These are phyloP conservation scores for Drosophila pruinosa DNA, from an alignment of 1,140 invertebrate species.

Conservation along the genomic window DNA sequence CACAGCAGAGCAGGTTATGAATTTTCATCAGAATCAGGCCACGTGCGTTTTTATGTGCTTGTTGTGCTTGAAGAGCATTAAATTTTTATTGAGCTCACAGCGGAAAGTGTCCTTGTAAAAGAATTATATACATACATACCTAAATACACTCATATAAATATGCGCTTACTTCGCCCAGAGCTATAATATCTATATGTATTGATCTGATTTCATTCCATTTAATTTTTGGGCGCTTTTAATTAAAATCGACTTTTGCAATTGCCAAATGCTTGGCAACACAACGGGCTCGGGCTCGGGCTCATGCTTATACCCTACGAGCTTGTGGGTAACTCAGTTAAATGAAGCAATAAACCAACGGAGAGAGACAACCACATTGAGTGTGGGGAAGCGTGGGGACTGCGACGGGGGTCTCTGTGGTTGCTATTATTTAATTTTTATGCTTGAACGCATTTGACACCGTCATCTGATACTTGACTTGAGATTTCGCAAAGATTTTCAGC, in stretches of 20 bases:
- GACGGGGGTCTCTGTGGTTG: slow-evolving; percentile 35
- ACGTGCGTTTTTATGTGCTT: slow-evolving; percentile 53
- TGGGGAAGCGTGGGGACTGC: neutral
- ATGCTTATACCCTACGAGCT: slow-evolving; percentile 11
- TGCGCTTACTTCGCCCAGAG: neutral
- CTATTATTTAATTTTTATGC: slow-evolving; percentile 77
- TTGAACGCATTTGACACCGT: slow-evolving; percentile 57
- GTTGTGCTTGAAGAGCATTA: slow-evolving; percentile 60
- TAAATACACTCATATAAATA: neutral
- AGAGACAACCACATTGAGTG: neutral
- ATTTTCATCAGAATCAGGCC: slow-evolving; percentile 61
- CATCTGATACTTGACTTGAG: slow-evolving; percentile 58
- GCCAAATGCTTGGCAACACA: slow-evolving; percentile 38
- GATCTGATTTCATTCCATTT: slow-evolving; percentile 20
- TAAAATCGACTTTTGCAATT: slow-evolving; percentile 67
- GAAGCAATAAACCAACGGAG: slow-evolving; percentile 5
- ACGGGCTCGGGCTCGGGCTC: neutral
- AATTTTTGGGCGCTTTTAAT: slow-evolving; percentile 56
- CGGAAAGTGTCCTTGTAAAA: slow-evolving; percentile 39
- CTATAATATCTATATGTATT: slow-evolving; percentile 10
- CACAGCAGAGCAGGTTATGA: slow-evolving; percentile 42
- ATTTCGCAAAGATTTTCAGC: neutral
- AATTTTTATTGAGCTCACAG: slow-evolving; percentile 67
- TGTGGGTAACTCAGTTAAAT: slow-evolving; percentile 6
- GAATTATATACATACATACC: slow-evolving; percentile 20